Evolutionary conservation across 1,140 invertebrate genomes (phyloP).

Genomic region (Apis cerana): DNA sequence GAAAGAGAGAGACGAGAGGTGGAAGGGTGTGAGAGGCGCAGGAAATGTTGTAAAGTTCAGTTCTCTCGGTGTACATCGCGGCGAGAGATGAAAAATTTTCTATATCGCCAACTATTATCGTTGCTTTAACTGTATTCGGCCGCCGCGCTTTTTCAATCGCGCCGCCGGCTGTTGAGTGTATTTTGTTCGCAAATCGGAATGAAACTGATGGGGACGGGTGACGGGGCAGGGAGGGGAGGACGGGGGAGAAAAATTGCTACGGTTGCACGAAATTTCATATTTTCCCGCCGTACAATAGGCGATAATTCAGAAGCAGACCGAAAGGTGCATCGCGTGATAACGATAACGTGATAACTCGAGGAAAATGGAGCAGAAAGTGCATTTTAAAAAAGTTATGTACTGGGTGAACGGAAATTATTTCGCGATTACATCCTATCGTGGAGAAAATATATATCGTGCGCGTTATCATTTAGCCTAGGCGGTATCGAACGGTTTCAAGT

Average conservation of each 20-base stretch:
- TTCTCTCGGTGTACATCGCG: conserved; percentile 27
- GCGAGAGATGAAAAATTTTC: conserved; percentile 64
- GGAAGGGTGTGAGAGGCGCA: not conserved
- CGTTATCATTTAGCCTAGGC: too few species aligned
- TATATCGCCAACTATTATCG: conserved; percentile 65
- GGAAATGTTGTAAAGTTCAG: conserved; percentile 53
- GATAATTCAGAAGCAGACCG: conserved; percentile 58
- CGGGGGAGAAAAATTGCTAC: conserved; percentile 56
- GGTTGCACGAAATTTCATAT: conserved; percentile 63
- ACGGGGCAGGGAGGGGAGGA: not conserved
- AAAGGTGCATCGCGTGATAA: conserved; percentile 57
- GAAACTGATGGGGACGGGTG: not conserved
- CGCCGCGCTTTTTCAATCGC: conserved; percentile 64
- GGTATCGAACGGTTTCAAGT: not conserved
- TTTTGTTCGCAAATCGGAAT: conserved; percentile 62
- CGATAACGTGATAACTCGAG: conserved; percentile 56
- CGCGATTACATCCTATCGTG: not conserved
- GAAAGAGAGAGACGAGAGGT: not conserved
- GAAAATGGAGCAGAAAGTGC: conserved; percentile 53
- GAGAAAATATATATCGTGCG: not conserved
- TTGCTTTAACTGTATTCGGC: conserved; percentile 60
- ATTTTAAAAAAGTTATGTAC: conserved; percentile 36
- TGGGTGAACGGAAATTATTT: conserved; percentile 29
- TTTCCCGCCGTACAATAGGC: conserved; percentile 56
- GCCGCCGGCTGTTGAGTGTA: conserved; percentile 63